Conservation (phyloP, 2,888 invertebrate species). For the Caenorhabditis sp. region DNA sequence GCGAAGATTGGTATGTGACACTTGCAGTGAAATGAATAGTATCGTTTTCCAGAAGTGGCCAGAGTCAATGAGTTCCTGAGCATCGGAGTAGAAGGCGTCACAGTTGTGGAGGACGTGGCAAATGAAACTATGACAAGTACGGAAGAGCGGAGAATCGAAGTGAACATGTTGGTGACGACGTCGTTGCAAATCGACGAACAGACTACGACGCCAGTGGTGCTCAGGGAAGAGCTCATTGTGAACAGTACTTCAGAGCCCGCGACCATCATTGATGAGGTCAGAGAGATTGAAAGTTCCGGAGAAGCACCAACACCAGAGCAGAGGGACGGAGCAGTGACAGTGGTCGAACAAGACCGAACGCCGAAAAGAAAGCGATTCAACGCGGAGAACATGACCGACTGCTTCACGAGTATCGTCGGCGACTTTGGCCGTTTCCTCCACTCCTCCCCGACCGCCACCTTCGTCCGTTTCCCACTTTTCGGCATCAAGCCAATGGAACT, state of each 20-base stretch:
- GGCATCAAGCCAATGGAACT: slow-evolving; percentile 56
- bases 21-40: background rate
- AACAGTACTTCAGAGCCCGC: background rate
- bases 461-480: slow-evolving; percentile 52
- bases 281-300: slow-evolving; percentile 16
- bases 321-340: slow-evolving; percentile 1
- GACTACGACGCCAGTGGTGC: background rate
- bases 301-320: background rate
- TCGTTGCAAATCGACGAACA: slow-evolving; percentile 21
- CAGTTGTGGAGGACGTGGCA: slow-evolving; percentile 1
- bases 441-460: slow-evolving; percentile 44
- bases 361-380: slow-evolving; percentile 21
- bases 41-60: slow-evolving; percentile 16
- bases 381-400: slow-evolving; percentile 55
- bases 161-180: slow-evolving; percentile 26
- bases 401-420: slow-evolving; percentile 50
- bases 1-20: slow-evolving; percentile 28
- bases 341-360: background rate
- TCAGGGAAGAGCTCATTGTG: slow-evolving; percentile 20
- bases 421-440: slow-evolving; percentile 53
- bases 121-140: slow-evolving; percentile 1
- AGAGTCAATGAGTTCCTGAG: slow-evolving; percentile 40
- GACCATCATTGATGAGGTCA: too few relatives aligned
- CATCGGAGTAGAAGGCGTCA: slow-evolving; percentile 10
- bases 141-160: background rate